Percentiles rank a stretch among this genome's conserved stretches.
Conservation (phyloP, 2,797 vertebrate genomes). For the Vultur gryphus region DNA sequence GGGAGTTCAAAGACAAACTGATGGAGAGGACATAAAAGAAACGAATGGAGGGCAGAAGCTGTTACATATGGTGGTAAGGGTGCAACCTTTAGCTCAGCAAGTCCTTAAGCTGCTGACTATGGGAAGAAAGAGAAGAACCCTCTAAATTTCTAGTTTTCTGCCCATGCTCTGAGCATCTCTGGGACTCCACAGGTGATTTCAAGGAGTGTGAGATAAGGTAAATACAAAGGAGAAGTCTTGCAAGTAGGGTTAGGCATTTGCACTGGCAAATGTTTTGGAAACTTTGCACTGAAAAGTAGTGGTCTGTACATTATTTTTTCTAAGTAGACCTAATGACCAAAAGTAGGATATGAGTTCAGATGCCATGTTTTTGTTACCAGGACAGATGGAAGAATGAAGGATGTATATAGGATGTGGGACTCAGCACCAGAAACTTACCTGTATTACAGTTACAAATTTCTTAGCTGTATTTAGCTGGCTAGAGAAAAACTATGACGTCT, state of each 20-base stretch:
- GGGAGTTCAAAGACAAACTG: neutral
- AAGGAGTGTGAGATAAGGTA: neutral
- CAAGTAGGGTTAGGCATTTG: neutral
- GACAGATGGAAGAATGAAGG: neutral
- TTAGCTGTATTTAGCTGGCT: neutral
- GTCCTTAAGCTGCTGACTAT: neutral
- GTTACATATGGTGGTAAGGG: neutral
- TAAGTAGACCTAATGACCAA: neutral
- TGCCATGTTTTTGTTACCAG: neutral
- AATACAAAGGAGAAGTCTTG: neutral
- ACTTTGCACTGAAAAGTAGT: neutral
- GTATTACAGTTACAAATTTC: neutral
- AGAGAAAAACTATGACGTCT: neutral
- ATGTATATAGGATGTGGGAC: neutral
- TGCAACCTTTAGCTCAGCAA: neutral
- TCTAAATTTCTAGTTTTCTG: neutral
- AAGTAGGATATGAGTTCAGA: neutral
- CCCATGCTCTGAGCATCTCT: neutral
- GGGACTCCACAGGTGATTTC: neutral
- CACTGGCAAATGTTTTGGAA: neutral
- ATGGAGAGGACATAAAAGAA: neutral
- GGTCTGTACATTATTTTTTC: neutral
- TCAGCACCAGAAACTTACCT: neutral
- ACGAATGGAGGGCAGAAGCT: neutral
- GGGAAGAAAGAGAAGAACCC: neutral